Evolutionary conservation across 2,113 vertebrate species (phyloP).

Genomic region (Micromys minutus): DNA sequence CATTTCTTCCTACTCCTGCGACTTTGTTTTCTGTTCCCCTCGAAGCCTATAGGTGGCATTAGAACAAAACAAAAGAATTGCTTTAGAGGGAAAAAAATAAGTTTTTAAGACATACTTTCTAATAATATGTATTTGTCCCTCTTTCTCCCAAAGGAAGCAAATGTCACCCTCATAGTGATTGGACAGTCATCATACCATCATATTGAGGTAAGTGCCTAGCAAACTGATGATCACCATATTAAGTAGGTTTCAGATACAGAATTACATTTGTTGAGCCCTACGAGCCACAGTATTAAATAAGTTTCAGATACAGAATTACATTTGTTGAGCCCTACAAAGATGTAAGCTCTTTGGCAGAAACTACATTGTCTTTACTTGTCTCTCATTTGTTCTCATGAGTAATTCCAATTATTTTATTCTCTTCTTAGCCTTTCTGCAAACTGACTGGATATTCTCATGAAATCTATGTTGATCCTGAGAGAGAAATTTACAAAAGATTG

Average conservation of each 20-base stretch:
- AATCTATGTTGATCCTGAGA: slow-evolving; percentile 95
- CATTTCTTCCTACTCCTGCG: neutral
- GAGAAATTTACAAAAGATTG: slow-evolving; percentile 91
- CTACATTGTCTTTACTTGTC: neutral
- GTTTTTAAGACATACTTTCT: slow-evolving; percentile 24
- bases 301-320: slow-evolving; percentile 27
- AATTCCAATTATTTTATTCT: neutral
- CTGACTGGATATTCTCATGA: slow-evolving; percentile 93
- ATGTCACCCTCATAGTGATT: slow-evolving; percentile 92
- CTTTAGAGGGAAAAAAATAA: neutral
- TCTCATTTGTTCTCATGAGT: slow-evolving; percentile 33
- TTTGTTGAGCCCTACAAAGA: neutral
- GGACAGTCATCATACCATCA: slow-evolving; percentile 93
- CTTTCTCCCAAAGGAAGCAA: slow-evolving; percentile 87
- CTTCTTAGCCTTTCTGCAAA: slow-evolving; percentile 91
- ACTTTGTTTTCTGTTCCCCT: slow-evolving; percentile 42
- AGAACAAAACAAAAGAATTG: slow-evolving; percentile 51
- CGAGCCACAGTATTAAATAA: slow-evolving; percentile 17
- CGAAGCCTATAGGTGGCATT: slow-evolving; percentile 42
- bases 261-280: no score
- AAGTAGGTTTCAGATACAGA: slow-evolving; percentile 57
- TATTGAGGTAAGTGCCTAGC: no score
- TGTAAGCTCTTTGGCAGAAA: slow-evolving; percentile 5
- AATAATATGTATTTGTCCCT: neutral
- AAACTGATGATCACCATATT: neutral